Conservation (phyloP, 2,888 invertebrate genomes). For the Nomada goodeniana region DNA sequence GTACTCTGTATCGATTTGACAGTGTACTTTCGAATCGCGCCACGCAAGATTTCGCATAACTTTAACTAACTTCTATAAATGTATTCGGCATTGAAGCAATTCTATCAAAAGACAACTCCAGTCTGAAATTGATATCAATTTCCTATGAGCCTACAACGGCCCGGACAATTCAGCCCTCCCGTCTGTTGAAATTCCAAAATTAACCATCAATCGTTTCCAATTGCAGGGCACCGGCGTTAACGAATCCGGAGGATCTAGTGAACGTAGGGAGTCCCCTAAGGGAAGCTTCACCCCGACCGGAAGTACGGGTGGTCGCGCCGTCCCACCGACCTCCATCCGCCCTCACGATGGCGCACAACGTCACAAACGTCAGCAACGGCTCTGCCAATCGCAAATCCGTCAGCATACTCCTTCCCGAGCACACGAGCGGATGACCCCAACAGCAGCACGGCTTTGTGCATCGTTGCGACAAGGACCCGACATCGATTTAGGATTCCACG, state of each 20-base stretch:
- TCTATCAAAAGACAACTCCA: too few relatives aligned
- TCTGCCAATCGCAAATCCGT: slow-evolving; percentile 80
- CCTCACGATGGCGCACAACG: slow-evolving; percentile 43
- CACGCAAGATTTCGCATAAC: too few relatives aligned
- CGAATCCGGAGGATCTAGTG: slow-evolving; percentile 72
- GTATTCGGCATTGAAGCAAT: too few relatives aligned
- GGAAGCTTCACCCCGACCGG: slow-evolving; percentile 78
- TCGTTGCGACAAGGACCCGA: slow-evolving; percentile 77
- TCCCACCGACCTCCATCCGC: slow-evolving; percentile 76
- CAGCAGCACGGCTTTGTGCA: slow-evolving; percentile 77
- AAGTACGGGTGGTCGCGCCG: slow-evolving; percentile 80
- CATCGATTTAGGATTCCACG: slow-evolving; percentile 64
- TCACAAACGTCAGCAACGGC: slow-evolving; percentile 42
- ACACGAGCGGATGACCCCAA: slow-evolving; percentile 80
- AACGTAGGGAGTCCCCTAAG: slow-evolving; percentile 72
- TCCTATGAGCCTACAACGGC: too few relatives aligned
- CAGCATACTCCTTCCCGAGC: slow-evolving; percentile 81
- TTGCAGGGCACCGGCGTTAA: slow-evolving; percentile 67
- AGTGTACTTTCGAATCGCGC: too few relatives aligned
- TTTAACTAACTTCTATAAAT: too few relatives aligned
- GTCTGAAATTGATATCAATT: too few relatives aligned
- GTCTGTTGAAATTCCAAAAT: too few relatives aligned
- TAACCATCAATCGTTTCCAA: too few relatives aligned
- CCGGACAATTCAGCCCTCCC: too few relatives aligned
- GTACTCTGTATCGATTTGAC: too few relatives aligned